A percentile compares a stretch with the other conserved stretches of the same genome.
Evolutionary conservation across 2,113 vertebrate genomes (phyloP).

Genomic region (Perca flavescens): DNA sequence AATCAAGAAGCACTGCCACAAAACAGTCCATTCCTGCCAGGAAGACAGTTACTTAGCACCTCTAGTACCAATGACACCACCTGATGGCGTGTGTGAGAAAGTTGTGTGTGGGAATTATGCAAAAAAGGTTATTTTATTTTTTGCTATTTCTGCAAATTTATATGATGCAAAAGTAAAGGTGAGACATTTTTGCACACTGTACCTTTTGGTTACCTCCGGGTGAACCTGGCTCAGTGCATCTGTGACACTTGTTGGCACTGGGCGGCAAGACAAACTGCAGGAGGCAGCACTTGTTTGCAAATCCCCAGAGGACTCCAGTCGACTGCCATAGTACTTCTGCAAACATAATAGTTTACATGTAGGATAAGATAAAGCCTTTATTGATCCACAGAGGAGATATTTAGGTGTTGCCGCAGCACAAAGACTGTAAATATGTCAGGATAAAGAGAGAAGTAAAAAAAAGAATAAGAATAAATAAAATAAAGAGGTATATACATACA

Average conservation of each 20-base stretch:
- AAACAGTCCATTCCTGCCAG: neutral
- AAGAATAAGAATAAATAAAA: no score
- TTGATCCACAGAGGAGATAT: no score
- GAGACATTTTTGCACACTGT: neutral
- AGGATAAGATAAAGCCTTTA: no score
- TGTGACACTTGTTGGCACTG: constrained; percentile 40
- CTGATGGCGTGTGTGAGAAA: neutral
- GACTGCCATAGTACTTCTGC: constrained; percentile 80
- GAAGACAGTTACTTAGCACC: neutral
- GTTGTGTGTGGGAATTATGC: neutral
- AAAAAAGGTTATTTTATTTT: neutral
- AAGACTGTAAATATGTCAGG: no score
- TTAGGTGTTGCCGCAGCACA: no score
- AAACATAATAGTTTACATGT: neutral
- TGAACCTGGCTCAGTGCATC: constrained; percentile 80
- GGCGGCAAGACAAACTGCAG: constrained; percentile 52
- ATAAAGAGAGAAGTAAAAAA: no score
- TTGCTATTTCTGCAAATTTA: neutral
- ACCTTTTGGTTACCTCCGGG: constrained; percentile 79
- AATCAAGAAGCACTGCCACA: neutral
- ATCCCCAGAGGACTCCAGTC: constrained; percentile 71
- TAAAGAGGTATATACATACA: no score
- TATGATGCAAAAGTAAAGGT: neutral
- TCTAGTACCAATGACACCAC: neutral
- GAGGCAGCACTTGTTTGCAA: constrained; percentile 78